Conservation (phyloP, 2,113 vertebrate species). For the Saccopteryx leptura region DNA sequence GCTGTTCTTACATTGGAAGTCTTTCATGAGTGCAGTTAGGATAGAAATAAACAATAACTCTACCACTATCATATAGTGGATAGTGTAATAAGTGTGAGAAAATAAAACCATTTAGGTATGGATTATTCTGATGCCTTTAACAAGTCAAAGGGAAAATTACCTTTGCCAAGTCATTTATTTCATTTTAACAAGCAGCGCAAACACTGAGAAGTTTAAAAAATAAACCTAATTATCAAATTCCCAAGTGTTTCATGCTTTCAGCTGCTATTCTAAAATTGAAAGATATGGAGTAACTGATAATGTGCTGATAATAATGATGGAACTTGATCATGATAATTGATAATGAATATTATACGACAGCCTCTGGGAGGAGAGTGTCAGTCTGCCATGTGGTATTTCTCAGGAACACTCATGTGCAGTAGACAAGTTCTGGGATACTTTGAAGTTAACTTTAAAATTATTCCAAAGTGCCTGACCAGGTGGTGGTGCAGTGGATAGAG, state of each 20-base stretch:
- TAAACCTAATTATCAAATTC: not conserved
- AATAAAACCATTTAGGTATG: not conserved
- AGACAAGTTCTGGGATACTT: slow-evolving; percentile 20
- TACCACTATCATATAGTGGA: not conserved
- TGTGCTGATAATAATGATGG: not conserved
- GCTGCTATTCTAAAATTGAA: slow-evolving; percentile 28
- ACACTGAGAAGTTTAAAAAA: slow-evolving; percentile 32
- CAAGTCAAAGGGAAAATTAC: slow-evolving; percentile 31
- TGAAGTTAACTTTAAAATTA: slow-evolving; percentile 11
- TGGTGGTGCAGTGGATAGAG: too few relatives aligned
- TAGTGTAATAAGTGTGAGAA: slow-evolving; percentile 42
- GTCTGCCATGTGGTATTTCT: not conserved
- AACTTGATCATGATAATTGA: too few relatives aligned
- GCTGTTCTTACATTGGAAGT: not conserved
- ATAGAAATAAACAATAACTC: slow-evolving; percentile 48
- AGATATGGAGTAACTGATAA: not conserved
- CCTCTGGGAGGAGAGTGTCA: not conserved
- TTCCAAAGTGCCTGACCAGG: not conserved
- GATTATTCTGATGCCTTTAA: slow-evolving; percentile 38
- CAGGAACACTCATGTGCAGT: not conserved
- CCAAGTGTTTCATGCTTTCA: not conserved
- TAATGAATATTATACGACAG: not conserved
- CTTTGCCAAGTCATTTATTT: not conserved
- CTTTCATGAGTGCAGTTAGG: not conserved
- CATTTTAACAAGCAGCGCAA: slow-evolving; percentile 28